phyloP scores from a whole-genome alignment of 2,888 invertebrate species.

The Beris chalybata region DNA sequence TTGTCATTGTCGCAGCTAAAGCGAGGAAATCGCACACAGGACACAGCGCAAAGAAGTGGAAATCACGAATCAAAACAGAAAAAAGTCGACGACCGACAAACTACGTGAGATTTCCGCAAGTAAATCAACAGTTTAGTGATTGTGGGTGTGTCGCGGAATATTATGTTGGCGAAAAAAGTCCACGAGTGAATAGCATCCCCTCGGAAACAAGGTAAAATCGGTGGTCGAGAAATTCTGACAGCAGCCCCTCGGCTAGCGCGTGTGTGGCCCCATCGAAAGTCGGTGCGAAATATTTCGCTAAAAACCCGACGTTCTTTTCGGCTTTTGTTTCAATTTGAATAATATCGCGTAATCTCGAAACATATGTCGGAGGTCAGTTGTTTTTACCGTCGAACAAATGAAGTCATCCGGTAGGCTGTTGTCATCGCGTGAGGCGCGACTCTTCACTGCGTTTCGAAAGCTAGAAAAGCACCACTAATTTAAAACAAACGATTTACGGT shows the following conservation, averaged over 20 bases:
- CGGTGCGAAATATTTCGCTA: conserved; percentile 7
- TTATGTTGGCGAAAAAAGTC: neutral
- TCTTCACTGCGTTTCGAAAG: neutral
- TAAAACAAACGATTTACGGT: neutral
- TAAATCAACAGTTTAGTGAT: neutral
- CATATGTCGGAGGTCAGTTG: conserved; percentile 3
- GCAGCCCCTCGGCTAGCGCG: neutral
- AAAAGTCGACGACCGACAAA: neutral
- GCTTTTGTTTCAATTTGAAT: conserved; percentile 19
- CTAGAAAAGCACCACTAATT: no score
- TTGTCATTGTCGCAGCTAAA: conserved; percentile 7
- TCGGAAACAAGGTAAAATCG: conserved; percentile 10
- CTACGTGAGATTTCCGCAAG: no score
- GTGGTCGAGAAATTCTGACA: conserved; percentile 11
- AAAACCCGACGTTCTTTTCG: neutral
- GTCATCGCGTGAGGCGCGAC: neutral
- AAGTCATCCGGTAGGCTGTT: conserved; percentile 9
- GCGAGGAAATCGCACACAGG: neutral
- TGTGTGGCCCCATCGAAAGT: no score
- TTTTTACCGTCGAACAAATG: conserved; percentile 15
- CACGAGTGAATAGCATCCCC: neutral
- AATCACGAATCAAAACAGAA: conserved; percentile 13
- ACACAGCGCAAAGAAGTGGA: conserved; percentile 4
- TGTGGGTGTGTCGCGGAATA: conserved; percentile 5
- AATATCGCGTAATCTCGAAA: conserved; percentile 1